Conservation (phyloP, 2,888 invertebrate genomes). For the Phengaris alcon region DNA sequence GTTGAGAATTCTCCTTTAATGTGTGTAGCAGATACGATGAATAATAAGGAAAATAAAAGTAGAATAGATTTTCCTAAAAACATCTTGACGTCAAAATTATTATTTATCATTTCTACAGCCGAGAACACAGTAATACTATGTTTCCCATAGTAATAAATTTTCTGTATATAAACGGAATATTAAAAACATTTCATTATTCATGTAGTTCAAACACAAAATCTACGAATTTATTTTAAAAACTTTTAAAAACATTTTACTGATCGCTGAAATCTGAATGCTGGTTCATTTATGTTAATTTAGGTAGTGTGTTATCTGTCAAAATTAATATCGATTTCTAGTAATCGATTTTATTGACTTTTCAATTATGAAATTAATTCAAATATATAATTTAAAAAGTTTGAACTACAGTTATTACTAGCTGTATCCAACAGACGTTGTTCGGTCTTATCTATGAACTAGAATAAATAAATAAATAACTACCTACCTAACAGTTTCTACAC, state of each 20-base stretch:
- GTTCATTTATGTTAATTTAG: background rate
- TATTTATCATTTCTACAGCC: slow-evolving; percentile 37
- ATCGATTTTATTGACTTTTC: too few relatives aligned
- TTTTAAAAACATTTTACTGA: background rate
- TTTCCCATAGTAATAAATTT: background rate
- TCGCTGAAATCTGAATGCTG: background rate
- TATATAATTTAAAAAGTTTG: too few relatives aligned
- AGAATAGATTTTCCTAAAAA: slow-evolving; percentile 49
- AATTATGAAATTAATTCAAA: too few relatives aligned
- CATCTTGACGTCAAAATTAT: slow-evolving; percentile 53
- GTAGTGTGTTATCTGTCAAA: background rate
- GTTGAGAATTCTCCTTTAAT: slow-evolving; percentile 71
- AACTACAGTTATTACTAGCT: too few relatives aligned
- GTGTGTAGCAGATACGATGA: slow-evolving; percentile 56
- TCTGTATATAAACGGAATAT: background rate
- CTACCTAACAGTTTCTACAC: too few relatives aligned
- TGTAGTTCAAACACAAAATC: background rate
- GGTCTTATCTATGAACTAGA: too few relatives aligned
- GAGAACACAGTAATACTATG: background rate
- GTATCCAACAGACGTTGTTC: too few relatives aligned
- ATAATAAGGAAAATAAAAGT: slow-evolving; percentile 51
- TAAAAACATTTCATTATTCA: background rate
- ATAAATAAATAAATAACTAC: too few relatives aligned
- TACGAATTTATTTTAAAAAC: background rate
- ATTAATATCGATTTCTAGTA: background rate